Evolutionary conservation across 2,888 invertebrate genomes (phyloP), one percentile per base, ranked within the genome.

Genomic region (Miltochrista miniata): DNA sequence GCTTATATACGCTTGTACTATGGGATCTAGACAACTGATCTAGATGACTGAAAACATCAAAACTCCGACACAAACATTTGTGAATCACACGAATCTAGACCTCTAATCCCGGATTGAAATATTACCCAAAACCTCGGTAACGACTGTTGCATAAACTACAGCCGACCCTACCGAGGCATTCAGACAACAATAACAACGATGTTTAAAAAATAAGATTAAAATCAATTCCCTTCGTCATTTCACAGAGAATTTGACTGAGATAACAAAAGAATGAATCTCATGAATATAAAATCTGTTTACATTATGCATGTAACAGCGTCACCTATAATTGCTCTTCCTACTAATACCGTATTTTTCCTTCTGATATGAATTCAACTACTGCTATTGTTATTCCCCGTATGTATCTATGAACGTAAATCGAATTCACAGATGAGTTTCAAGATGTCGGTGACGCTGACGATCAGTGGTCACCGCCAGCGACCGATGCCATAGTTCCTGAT

Each of bases 401-500:
- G 59, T 66, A 24, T 24, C 18, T 24, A 58, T 54, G 47, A 63
- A 65, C 64, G 52, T 64, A 64, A 72, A 68, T 64, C 54, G 48
- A 60, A 64, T 65, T 56, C 63, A 64, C 57, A 62, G 61, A 50
- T 64, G 58, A 66, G 61, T 67, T 71, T 51, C 56, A 59, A 68
- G 59, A 61, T 45, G 49, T 43, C 61, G 66, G 64, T 64, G n/a
- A n/a, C n/a, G n/a, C n/a, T 68, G 68, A 68, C 69, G 56, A 49
- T 56, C 42, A 39, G 43, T 39, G 13, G 33, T 45, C 37, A 34
- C 37, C 64, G 33, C 45, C 33, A 51, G 52, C 59, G 59, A 57
- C 51, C 47, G 52, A 48, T 70, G 62, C 67, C 76, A 74, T 82
- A 77, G 77, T 81, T 78, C 76, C 79, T 80, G 71, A 76, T 72